Conservation (phyloP, 2,113 vertebrate species). For the Mustela lutreola region DNA sequence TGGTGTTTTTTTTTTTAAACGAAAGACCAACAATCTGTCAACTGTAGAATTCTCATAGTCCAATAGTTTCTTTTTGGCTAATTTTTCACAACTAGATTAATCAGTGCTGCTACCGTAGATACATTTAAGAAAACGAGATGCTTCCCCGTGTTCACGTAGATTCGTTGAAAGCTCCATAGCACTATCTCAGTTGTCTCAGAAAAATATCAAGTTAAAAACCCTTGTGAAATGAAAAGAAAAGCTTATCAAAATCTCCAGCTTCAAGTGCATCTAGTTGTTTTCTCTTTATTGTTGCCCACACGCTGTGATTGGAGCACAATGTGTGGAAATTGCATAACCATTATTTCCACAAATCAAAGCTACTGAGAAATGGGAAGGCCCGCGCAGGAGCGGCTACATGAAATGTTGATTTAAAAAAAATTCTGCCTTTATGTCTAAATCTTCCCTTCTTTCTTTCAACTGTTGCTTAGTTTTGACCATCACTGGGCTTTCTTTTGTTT, state of each 20-base stretch:
- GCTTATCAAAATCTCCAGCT: constrained; percentile 65
- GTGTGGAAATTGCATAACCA: constrained; percentile 71
- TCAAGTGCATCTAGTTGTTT: neutral
- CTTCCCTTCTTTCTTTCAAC: neutral
- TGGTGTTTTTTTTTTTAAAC: constrained; percentile 5
- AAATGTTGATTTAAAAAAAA: neutral
- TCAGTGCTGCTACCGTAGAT: constrained; percentile 28
- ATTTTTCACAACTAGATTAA: constrained; percentile 49
- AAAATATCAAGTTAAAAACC: constrained; percentile 34
- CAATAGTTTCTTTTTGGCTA: constrained; percentile 29
- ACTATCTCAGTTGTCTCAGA: neutral
- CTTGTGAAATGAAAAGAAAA: constrained; percentile 47
- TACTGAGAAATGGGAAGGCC: neutral
- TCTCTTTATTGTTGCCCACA: neutral
- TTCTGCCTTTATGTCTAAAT: neutral
- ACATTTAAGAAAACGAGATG: constrained; percentile 6
- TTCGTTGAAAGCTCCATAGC: neutral
- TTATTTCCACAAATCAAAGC: constrained; percentile 70
- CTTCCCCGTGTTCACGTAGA: neutral
- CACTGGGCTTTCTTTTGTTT: neutral
- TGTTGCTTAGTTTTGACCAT: neutral
- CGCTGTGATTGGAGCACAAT: constrained; percentile 60
- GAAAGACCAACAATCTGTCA: constrained; percentile 62
- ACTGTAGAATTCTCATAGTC: constrained; percentile 29
- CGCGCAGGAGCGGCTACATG: neutral